phyloP scores from a whole-genome alignment of 2,797 vertebrate species.

The Chanos chanos region DNA sequence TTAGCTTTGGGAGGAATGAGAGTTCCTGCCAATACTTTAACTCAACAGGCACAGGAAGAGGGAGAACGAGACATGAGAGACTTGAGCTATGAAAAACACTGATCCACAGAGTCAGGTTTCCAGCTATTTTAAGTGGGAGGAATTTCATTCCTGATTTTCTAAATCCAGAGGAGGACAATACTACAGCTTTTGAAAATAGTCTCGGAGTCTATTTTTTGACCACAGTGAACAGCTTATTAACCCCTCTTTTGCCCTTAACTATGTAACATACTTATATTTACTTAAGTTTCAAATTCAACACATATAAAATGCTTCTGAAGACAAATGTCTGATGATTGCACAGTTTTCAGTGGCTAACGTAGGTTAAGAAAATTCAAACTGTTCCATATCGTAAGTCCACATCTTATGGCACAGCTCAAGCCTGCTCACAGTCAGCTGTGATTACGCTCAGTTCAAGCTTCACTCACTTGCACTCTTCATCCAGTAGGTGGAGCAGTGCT shows the following conservation, averaged over 20 bases:
- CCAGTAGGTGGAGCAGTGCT: slow-evolving; percentile 91
- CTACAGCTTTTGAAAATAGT: no score
- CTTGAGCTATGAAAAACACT: slow-evolving; percentile 16
- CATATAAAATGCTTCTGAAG: no score
- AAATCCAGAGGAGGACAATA: not conserved
- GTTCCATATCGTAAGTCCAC: no score
- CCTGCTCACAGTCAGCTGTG: no score
- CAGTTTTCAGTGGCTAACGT: not conserved
- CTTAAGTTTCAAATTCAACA: no score
- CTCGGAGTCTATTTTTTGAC: not conserved
- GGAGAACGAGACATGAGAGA: slow-evolving; percentile 56
- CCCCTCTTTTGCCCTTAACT: no score
- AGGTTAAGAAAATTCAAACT: not conserved
- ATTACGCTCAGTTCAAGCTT: no score
- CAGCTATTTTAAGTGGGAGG: slow-evolving; percentile 22
- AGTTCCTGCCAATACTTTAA: slow-evolving; percentile 40
- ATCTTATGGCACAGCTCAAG: no score
- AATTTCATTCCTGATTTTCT: not conserved
- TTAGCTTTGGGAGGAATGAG: slow-evolving; percentile 24
- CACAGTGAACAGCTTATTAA: no score
- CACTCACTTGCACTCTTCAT: slow-evolving; percentile 98
- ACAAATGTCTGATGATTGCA: no score
- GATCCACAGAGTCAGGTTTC: slow-evolving; percentile 17
- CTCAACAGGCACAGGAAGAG: slow-evolving; percentile 50
- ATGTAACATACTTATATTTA: no score